phyloP scores from a whole-genome alignment of 2,113 vertebrate species.

The Cavia porcellus region DNA sequence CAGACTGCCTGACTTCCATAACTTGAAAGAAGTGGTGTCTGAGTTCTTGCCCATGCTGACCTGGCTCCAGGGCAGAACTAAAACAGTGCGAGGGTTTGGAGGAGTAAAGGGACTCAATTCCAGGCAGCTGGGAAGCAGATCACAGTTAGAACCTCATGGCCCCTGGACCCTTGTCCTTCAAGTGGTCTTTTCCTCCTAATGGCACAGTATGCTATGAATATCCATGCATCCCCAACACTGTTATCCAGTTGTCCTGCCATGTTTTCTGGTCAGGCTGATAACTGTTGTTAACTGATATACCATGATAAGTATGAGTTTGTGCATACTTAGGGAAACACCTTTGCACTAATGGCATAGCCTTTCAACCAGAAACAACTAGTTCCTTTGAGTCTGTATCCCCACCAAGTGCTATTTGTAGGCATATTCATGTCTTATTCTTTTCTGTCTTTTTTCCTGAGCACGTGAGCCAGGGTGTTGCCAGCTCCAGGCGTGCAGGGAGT shows the following conservation, averaged over 20 bases:
- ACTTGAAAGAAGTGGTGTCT: background rate
- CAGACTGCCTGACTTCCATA: no score
- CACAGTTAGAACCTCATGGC: background rate
- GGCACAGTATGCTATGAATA: background rate
- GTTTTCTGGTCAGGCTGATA: background rate
- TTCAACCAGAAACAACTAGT: background rate
- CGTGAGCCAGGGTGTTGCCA: fast-evolving
- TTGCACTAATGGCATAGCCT: background rate
- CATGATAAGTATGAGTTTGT: background rate
- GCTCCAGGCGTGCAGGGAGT: background rate
- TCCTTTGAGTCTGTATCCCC: background rate
- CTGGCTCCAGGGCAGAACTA: no score
- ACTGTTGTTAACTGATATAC: no score
- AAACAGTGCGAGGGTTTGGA: no score
- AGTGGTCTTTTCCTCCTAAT: background rate
- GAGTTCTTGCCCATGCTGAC: background rate
- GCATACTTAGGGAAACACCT: fast-evolving
- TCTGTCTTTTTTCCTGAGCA: background rate
- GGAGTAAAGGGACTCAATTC: background rate
- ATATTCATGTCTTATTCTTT: background rate
- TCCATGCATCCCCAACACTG: background rate
- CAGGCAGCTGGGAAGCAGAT: background rate
- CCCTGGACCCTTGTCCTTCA: background rate
- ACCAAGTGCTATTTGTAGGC: background rate
- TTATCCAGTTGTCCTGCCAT: background rate